Percentiles rank a stretch among this genome's conserved stretches.
Conservation (phyloP, 2,113 vertebrate species). For the Cyanistes caeruleus region DNA sequence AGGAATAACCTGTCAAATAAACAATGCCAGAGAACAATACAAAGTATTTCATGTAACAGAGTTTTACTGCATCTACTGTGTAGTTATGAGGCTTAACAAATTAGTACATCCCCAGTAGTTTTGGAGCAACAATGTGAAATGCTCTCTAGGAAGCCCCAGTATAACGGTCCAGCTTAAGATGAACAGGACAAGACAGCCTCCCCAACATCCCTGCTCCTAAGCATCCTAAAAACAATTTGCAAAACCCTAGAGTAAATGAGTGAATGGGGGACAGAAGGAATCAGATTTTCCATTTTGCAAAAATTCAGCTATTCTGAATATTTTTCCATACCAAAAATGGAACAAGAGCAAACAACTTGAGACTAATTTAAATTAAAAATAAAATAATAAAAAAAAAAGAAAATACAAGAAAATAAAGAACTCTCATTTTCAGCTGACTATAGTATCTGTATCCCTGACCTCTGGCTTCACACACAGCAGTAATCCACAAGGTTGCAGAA, state of each 20-base stretch:
- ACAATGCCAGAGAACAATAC: background rate
- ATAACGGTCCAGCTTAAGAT: rapidly evolving
- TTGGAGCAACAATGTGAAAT: background rate
- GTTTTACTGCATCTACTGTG: background rate
- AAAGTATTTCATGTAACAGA: background rate
- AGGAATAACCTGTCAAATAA: background rate
- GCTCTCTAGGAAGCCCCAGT: background rate
- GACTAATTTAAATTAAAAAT: background rate
- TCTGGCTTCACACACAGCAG: background rate
- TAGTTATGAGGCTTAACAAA: background rate
- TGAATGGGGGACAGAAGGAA: background rate
- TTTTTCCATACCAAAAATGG: background rate
- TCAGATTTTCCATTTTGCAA: background rate
- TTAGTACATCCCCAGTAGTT: background rate
- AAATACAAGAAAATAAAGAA: background rate
- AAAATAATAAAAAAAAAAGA: too few relatives aligned
- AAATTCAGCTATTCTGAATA: background rate
- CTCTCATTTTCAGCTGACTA: background rate
- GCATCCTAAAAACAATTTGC: background rate
- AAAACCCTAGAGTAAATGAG: background rate
- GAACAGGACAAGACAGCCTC: background rate
- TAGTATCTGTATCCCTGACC: background rate
- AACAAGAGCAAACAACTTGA: background rate
- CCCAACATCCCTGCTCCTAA: background rate
- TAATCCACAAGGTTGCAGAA: background rate